Evolutionary conservation across 2,888 invertebrate species (phyloP).

Genomic region (Periphyllus acericola): DNA sequence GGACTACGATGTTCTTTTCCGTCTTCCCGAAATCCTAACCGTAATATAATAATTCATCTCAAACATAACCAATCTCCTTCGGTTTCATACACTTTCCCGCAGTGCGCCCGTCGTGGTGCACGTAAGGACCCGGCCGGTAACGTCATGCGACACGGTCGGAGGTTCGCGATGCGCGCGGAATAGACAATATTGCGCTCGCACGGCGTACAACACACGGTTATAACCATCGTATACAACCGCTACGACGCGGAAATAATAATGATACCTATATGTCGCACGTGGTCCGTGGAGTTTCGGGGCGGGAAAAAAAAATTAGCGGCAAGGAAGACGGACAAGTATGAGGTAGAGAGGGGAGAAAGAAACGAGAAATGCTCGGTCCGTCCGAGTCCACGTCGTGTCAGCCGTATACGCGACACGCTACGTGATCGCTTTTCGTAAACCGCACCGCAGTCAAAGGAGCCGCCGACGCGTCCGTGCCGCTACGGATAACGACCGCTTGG

Average conservation of each 20-base stretch:
- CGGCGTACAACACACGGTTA: too few species aligned
- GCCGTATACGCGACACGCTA: neutral
- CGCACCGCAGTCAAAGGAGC: neutral
- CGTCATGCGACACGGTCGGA: too few species aligned
- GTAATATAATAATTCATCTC: too few species aligned
- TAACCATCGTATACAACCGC: neutral
- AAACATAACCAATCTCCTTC: too few species aligned
- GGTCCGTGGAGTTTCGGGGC: neutral
- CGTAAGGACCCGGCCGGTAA: too few species aligned
- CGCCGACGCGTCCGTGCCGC: neutral
- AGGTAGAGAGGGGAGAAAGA: neutral
- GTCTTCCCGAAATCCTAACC: too few species aligned
- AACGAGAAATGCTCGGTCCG: neutral
- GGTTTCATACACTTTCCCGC: too few species aligned
- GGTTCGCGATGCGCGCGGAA: constrained; percentile 8
- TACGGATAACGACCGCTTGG: neutral
- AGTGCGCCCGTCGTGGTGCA: too few species aligned
- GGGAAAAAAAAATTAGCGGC: neutral
- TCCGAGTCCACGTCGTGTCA: neutral
- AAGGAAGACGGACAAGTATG: neutral
- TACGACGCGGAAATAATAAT: neutral
- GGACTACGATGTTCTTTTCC: too few species aligned
- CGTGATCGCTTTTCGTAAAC: constrained; percentile 13
- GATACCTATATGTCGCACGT: neutral
- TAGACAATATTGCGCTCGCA: neutral